Evolutionary conservation across 2,888 invertebrate genomes (phyloP), one percentile per base, ranked within the genome.

Genomic region (Deilephila elpenor): DNA sequence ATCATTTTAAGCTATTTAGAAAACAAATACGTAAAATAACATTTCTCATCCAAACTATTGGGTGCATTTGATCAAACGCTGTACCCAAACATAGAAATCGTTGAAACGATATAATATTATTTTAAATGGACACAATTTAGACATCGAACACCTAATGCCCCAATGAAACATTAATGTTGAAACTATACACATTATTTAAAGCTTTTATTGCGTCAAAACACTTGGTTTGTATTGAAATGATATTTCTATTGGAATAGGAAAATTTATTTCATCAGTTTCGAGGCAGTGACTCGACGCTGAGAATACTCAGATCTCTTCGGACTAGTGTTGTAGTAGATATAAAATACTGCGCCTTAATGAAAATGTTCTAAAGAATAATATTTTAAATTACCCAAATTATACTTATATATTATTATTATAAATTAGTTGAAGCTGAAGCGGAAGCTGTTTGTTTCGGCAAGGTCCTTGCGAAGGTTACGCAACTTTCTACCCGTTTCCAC

Each of bases 131-230:
- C 44, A 14, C 20, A 25, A 67, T 67, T 67, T 67, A 67, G 67
- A 67, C 67, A 20, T 67, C 20, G 67, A 25, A 17, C 25, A 25
- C 14, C 44, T 51, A 67, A 51, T 25, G 67, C 17, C 51, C 29
- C 25, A 67, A 67, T 67, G 25, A 67, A 67, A 29, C 51, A 51
- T 67, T 67, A 67, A 67, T 67, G 67, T 67, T 51, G 44, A 51
- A 44, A 25, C 51, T 67, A 67, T 67, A 44, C 6, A 51, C 67
- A 67, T 67, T 67, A 67, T 67, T 67, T 25, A 64, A 67, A 17
- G 44, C 67, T 51, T 67, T 67, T 67, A 67, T 67, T 67, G 29
- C 51, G n/a, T 61, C 61, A 29, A 20, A 14, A 67, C 51, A 67
- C n/a, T 61, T 51, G 19, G 64, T 20, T 64, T 64, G 44, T 20